These are phyloP conservation scores for Parauchenoglanis punctatus DNA, from an alignment of 2,797 vertebrate genomes.

Conservation along the genomic window DNA sequence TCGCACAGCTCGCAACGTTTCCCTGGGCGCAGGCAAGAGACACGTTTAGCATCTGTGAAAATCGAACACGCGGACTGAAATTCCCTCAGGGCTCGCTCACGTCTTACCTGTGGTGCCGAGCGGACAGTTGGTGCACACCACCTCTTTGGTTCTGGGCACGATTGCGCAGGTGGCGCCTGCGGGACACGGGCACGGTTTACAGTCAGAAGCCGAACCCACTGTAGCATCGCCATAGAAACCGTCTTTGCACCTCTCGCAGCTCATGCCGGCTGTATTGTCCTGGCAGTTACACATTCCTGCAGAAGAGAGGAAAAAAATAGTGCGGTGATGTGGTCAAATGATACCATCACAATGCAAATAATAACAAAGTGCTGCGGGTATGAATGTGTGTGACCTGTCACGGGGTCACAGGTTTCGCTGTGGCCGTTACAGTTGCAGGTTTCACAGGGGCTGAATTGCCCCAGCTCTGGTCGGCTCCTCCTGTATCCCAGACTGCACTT, in stretches of 20 bases:
- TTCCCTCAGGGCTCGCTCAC: not conserved
- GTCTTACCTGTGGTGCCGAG: conserved; percentile 86
- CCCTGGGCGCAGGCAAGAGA: conserved; percentile 69
- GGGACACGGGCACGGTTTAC: conserved; percentile 88
- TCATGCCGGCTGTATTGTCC: conserved; percentile 86
- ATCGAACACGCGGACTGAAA: not conserved
- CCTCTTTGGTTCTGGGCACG: conserved; percentile 86
- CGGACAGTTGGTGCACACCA: conserved; percentile 95
- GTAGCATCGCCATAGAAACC: conserved; percentile 92
- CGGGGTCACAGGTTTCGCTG: conserved; percentile 85
- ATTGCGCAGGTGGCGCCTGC: conserved; percentile 85
- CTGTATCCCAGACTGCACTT: conserved; percentile 86
- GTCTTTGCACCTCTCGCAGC: conserved; percentile 90
- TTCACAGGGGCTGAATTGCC: conserved; percentile 89
- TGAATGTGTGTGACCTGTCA: conserved; percentile 76
- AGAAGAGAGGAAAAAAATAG: not conserved
- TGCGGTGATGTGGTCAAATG: not conserved
- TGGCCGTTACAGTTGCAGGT: conserved; percentile 88
- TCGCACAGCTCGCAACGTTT: conserved; percentile 95
- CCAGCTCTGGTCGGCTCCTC: conserved; percentile 77
- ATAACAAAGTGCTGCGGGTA: no score
- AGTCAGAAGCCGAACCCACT: conserved; percentile 76
- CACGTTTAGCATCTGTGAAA: not conserved
- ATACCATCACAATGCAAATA: not conserved
- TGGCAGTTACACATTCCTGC: conserved; percentile 87